A percentile compares a stretch with the other conserved stretches of the same genome.
These are phyloP conservation scores for Phrynosoma blainvillii DNA, from an alignment of 2,113 vertebrate species.

Conservation along the genomic window DNA sequence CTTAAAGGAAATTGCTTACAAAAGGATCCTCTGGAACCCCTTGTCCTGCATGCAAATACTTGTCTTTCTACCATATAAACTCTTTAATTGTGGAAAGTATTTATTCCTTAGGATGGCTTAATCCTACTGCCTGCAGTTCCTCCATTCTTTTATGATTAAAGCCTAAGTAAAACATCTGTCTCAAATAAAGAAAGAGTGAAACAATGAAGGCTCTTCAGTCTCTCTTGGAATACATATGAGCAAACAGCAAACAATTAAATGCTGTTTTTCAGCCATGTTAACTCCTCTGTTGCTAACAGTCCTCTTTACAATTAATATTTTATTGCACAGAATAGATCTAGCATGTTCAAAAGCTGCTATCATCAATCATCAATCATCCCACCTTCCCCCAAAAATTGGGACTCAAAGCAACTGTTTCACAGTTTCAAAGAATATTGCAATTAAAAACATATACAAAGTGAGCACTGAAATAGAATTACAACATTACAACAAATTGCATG, in stretches of 20 bases:
- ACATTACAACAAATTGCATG: too few relatives aligned
- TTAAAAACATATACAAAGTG: too few relatives aligned
- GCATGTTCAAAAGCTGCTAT: background rate
- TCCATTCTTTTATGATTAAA: slow-evolving; percentile 58
- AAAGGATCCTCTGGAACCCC: background rate
- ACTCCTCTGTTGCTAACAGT: slow-evolving; percentile 42
- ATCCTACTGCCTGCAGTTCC: slow-evolving; percentile 53
- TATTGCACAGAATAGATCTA: background rate
- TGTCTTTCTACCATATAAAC: background rate
- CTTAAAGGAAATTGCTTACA: background rate
- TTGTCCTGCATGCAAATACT: background rate
- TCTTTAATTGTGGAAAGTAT: slow-evolving; percentile 15
- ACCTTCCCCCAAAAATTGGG: too few relatives aligned
- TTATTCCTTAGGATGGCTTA: slow-evolving; percentile 26
- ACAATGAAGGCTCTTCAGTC: slow-evolving; percentile 42
- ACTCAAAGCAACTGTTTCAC: too few relatives aligned
- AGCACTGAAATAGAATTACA: too few relatives aligned
- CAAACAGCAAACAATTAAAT: slow-evolving; percentile 26
- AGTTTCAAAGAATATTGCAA: too few relatives aligned
- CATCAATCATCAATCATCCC: background rate
- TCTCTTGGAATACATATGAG: slow-evolving; percentile 52
- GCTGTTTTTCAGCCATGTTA: slow-evolving; percentile 31
- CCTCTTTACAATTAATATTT: background rate
- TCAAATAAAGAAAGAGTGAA: slow-evolving; percentile 54
- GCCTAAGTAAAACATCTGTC: slow-evolving; percentile 64